Conservation (phyloP, 2,888 invertebrate species). For the Drosophila paramelanica region DNA sequence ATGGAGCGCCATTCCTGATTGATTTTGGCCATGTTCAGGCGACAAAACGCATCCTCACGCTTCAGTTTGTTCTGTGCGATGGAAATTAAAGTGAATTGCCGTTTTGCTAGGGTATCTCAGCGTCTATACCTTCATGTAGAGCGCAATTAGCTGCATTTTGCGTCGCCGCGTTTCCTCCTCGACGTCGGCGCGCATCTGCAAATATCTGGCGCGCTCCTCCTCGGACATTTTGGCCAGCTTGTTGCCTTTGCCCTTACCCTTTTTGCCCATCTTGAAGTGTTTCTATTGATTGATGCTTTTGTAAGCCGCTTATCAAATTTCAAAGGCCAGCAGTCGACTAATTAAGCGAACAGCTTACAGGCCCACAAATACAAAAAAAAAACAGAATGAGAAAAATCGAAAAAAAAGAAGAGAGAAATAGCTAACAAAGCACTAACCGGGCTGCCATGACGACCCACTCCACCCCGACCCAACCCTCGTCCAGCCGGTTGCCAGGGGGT, state of each 20-base stretch:
- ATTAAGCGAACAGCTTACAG: conserved; percentile 44
- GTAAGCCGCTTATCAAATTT: conserved; percentile 61
- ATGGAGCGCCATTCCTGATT: conserved; percentile 94
- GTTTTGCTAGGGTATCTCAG: conserved; percentile 1
- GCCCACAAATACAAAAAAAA: neutral
- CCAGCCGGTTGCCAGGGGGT: conserved; percentile 48
- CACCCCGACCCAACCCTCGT: neutral
- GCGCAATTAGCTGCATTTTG: conserved; percentile 91
- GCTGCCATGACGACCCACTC: conserved; percentile 53
- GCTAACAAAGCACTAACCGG: conserved; percentile 19
- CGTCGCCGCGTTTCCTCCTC: conserved; percentile 92
- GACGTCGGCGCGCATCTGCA: conserved; percentile 92
- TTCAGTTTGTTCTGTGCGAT: conserved; percentile 90
- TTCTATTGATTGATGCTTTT: conserved; percentile 20
- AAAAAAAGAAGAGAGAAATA: conserved; percentile 21
- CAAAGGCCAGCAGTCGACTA: conserved; percentile 48
- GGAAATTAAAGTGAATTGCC: conserved; percentile 19
- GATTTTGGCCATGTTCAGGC: conserved; percentile 92
- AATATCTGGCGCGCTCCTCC: conserved; percentile 91
- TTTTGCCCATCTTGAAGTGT: conserved; percentile 86
- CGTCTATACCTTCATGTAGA: conserved; percentile 90
- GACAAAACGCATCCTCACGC: conserved; percentile 91
- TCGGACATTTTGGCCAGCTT: conserved; percentile 94
- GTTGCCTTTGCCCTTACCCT: conserved; percentile 89
- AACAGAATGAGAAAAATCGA: neutral